Base-by-base conservation (phyloP, 1,140 invertebrate species). In the Conus ventricosus region DNA sequence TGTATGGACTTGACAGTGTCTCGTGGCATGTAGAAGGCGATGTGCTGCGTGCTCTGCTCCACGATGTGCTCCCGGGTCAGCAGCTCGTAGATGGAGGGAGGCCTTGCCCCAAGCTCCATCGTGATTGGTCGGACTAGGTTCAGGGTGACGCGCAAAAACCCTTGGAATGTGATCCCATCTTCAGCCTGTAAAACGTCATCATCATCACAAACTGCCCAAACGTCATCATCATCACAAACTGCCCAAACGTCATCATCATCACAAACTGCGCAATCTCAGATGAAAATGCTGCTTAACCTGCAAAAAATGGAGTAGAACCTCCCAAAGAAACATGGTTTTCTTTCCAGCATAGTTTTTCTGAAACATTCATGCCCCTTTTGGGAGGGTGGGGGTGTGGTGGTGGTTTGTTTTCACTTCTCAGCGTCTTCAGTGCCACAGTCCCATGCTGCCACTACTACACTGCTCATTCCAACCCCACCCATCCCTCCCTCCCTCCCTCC, bases 81-180 rank as follows among this genome's bases (percentile, higher is more conserved):
- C 71, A 96, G 94, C 89, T 96, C 96, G 91, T 96, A 96, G 80
- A 96, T 96, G 13, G 96, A 96, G 20, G 96, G 96, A 25, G 96
- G 96, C 39, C 95, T 91, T 8, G 95, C 95, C 20, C 96, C 96
- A 23, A 96, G 94, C 76, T 96, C 95, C 91, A 96, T 96, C 90
- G 96, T 96, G 91, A 96, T 96, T 88, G 96, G 96, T 90, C 96
- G 93, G 86, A 94, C 95, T 27, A 96, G 92, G 92, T 96, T 96
- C 92, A 96, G 94, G 87, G 96, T 95, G 67, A 96, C 96, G 60
- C 96, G 96, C 75, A 96, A 94, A 91, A 96, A 96, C 17, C 96
- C 96, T 91, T 96, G 95, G 94, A 96, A 96, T 92, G 95, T 93
- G 85, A 93, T 89, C n/a, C 83, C 83, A 60, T 85, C 78, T 13